Evolutionary conservation across 2,888 invertebrate genomes (phyloP).

Genomic region (Monochamus alternatus): DNA sequence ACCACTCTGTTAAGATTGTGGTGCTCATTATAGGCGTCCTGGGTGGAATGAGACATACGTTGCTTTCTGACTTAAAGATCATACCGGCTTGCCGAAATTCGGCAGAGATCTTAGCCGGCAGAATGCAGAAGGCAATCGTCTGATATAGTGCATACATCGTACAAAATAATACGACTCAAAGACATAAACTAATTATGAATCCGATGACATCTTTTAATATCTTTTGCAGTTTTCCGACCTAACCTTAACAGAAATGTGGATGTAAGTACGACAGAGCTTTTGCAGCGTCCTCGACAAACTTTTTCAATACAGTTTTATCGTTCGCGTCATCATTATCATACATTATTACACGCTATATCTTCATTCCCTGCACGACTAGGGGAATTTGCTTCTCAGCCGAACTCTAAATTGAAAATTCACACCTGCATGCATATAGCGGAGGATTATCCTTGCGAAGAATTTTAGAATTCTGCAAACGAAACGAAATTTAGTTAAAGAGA

Average conservation of each 20-base stretch:
- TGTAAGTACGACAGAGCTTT: neutral
- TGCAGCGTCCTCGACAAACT: constrained; percentile 16
- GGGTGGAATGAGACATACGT: no score
- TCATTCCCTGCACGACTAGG: constrained; percentile 25
- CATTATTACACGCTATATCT: constrained; percentile 38
- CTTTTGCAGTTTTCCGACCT: neutral
- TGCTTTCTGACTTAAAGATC: no score
- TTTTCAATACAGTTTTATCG: constrained; percentile 41
- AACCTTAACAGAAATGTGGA: neutral
- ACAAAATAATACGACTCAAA: no score
- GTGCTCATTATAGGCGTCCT: no score
- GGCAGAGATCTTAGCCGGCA: no score
- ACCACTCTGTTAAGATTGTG: no score
- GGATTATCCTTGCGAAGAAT: constrained; percentile 1
- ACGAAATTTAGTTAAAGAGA: neutral
- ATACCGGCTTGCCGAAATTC: no score
- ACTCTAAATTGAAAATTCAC: constrained; percentile 27
- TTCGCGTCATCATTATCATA: constrained; percentile 40
- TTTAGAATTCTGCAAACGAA: neutral
- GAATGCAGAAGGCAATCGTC: no score
- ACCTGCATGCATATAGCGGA: constrained; percentile 2
- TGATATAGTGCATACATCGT: no score
- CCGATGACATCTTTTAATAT: no score
- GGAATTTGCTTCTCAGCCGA: constrained; percentile 22
- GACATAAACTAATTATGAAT: no score